A percentile compares a stretch with the other conserved stretches of the same genome.
Evolutionary conservation across 1,140 invertebrate species (phyloP).

Genomic region (Reticulitermes speratus): DNA sequence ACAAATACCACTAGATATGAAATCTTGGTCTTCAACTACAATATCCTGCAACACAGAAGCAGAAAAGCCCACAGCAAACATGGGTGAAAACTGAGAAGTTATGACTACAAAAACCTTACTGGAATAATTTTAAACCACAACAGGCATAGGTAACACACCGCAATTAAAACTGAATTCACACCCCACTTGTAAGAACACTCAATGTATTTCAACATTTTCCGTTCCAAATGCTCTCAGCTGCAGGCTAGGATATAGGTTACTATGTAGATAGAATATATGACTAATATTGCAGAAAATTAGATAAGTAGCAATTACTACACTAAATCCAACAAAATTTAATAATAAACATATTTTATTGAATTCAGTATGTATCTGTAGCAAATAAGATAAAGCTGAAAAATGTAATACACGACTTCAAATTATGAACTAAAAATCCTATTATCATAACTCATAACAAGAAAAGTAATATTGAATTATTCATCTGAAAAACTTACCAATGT

Average conservation of each 20-base stretch:
- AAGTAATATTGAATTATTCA: constrained; percentile 18
- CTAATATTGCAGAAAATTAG: neutral
- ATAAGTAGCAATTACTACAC: neutral
- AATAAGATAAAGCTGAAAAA: neutral
- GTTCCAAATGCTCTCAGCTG: neutral
- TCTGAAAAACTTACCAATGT: neutral
- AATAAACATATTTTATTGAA: neutral
- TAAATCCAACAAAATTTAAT: neutral
- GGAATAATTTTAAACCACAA: too few relatives aligned
- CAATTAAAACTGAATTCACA: too few relatives aligned
- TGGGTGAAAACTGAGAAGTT: too few relatives aligned
- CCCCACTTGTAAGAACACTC: neutral
- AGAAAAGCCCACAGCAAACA: too few relatives aligned
- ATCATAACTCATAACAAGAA: neutral
- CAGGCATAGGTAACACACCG: too few relatives aligned
- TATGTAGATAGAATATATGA: neutral
- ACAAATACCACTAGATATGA: too few relatives aligned
- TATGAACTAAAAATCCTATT: neutral
- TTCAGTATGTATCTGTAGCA: neutral
- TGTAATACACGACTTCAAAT: neutral
- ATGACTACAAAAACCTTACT: too few relatives aligned
- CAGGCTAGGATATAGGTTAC: neutral
- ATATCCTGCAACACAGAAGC: too few relatives aligned
- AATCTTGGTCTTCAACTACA: too few relatives aligned
- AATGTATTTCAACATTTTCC: neutral